Base-by-base conservation (phyloP, 2,888 invertebrate genomes). In the Hypsopygia costalis region DNA sequence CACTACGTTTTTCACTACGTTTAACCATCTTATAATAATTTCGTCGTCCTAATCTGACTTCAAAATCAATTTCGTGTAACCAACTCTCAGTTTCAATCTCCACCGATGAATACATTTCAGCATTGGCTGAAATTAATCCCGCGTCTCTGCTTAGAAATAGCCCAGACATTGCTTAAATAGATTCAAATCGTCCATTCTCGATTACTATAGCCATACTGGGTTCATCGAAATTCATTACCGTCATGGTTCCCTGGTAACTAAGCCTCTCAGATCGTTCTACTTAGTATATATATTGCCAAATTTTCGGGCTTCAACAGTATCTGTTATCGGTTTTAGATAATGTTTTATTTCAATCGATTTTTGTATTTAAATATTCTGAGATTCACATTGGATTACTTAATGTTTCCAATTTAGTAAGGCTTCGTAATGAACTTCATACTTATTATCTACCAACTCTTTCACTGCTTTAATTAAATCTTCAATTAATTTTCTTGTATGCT, bases 211-310 rank as follows among this genome's bases (percentile, higher is more conserved):
- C 36, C 22, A 22, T 25, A 25, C 16, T 27, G 27, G 11, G 36
- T 31, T 37, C 36, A 37, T 37, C 30, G 36, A 37, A 37, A 37
- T 36, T 36, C 36, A 36, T 31, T 37, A 37, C 21, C 30, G 29
- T 22, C 36, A 37, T 37, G 36, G 22, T 21, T 21, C 29, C 21
- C 30, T 22, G 30, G 10, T 22, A 31, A 11, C 22, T 31, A 30
- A 22, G 36, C 29, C 30, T 11, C 11, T 21, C 22, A 30, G 29
- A 37, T 21, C 30, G 36, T 31, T 30, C 11, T 37, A 29, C 28
- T 16, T 36, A n/a, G n/a, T n/a, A n/a, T n/a, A n/a, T n/a, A 20
- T 21, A 37, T 37, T 21, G 36, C 11, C 21, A 11, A 37, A n/a
- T n/a, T 37, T 30, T 11, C 7, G 36, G 29, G 28, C 20, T 11